Percentiles rank a stretch among this genome's conserved stretches.
Evolutionary conservation across 1,140 invertebrate species (phyloP).

Genomic region (Adoxophyes honmai): DNA sequence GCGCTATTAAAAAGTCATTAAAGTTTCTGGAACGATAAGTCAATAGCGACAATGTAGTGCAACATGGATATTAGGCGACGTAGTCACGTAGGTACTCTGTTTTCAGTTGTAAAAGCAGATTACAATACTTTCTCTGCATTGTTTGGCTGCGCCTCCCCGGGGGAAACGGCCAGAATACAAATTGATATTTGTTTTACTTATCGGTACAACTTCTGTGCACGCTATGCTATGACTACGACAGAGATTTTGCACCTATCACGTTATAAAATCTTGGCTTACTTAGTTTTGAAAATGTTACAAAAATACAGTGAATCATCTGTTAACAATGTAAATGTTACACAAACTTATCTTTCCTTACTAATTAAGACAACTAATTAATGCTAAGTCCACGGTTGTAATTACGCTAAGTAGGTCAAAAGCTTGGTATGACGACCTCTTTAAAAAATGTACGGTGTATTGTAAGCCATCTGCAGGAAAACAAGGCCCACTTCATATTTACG

Average conservation of each 20-base stretch:
- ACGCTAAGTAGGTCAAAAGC: neutral
- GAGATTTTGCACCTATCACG: no score
- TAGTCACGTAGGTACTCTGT: constrained; percentile 4
- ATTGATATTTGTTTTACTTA: neutral
- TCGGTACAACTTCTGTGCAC: no score
- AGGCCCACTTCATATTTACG: neutral
- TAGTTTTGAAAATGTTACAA: no score
- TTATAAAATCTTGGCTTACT: no score
- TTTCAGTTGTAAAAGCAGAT: constrained; percentile 19
- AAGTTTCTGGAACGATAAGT: constrained; percentile 31
- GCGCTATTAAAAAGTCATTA: constrained; percentile 68
- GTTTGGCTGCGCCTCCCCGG: neutral
- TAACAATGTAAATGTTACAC: neutral
- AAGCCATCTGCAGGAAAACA: neutral
- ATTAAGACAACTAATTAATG: constrained; percentile 2
- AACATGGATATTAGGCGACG: constrained; percentile 14
- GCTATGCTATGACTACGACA: no score
- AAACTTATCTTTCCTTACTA: neutral
- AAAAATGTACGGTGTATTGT: neutral
- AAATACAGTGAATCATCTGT: constrained; percentile 1
- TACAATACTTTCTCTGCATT: constrained; percentile 20
- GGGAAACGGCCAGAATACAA: constrained; percentile 8
- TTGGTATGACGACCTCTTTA: neutral
- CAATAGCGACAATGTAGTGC: constrained; percentile 23
- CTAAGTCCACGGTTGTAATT: neutral